Base-by-base conservation (phyloP, 2,797 vertebrate species). In the Chloroceryle inda region DNA sequence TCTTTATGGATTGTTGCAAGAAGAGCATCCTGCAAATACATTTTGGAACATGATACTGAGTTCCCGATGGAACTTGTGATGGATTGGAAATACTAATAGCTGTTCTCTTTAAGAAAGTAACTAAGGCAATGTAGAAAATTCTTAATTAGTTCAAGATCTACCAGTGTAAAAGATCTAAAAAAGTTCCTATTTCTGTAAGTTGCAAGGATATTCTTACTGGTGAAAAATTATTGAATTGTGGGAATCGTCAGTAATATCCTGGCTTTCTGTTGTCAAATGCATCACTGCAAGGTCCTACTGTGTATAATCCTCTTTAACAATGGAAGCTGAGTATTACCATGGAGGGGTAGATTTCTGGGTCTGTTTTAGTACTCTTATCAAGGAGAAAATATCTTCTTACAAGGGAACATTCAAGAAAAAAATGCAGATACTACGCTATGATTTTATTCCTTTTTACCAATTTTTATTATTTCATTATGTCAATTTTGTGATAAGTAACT, bases 251-350 rank as follows among this genome's bases (percentile, higher is more conserved):
- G 16, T 47, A 69, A 26, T 49, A 71, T 29, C 11, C n/a, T 74
- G 49, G 2, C 3, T 38, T 92, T 76, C 58, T 83, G 7, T 66
- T 63, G 11, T 63, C 26, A 61, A 63, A 63, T 61, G 7, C 13
- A 74, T 49, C 40, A 85, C n/a, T 38, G 4, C 4, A 71, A 49
- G 13, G 0, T 88, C 10, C 14, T 55, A 14, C 1, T 0, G 0
- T 44, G 7, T 59, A 3, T 64, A 13, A 11, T 44, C 4, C 8
- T 27, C 13, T 88, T 66, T 56, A 47, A 55, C 11, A 69, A 63
- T 52, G 5, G 68, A 81, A 42, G 8, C 1, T 53, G n/a, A 67
- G 5, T 35, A 24, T 58, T 47, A 62, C 1, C 9, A 61, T 10
- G 5, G 40, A 37, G 85, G 4, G 31, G 5, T 45, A 68, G 8